Conservation (phyloP, 2,113 vertebrate species). For the Zosterops japonicus region DNA sequence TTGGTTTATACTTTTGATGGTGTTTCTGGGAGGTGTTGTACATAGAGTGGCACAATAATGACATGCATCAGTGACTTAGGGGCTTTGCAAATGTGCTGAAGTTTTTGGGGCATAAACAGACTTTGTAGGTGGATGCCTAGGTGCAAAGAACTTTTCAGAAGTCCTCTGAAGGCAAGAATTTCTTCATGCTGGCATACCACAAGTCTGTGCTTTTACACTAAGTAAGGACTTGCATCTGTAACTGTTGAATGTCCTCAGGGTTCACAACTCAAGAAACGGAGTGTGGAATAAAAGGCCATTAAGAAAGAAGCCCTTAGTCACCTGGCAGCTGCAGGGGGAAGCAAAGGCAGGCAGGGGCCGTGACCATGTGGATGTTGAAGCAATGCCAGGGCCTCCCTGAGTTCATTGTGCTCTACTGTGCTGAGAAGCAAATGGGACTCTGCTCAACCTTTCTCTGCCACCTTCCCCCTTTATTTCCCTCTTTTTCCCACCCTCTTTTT, state of each 20-base stretch:
- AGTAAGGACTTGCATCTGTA: background rate
- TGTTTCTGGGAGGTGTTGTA: background rate
- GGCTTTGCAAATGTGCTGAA: background rate
- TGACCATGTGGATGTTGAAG: background rate
- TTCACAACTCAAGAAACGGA: background rate
- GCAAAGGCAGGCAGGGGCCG: background rate
- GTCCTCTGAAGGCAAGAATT: background rate
- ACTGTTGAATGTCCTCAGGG: background rate
- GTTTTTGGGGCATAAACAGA: background rate
- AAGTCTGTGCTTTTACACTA: background rate
- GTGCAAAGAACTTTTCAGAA: background rate
- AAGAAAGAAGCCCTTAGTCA: background rate
- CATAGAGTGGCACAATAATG: background rate
- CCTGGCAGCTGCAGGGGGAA: rapidly evolving
- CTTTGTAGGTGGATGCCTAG: background rate
- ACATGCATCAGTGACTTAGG: background rate
- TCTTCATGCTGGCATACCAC: background rate
- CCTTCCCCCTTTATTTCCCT: background rate
- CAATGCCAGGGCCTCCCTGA: background rate
- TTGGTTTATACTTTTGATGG: background rate
- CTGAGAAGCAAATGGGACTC: background rate
- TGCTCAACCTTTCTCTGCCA: background rate
- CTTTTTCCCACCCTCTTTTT: background rate
- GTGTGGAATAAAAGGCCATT: background rate
- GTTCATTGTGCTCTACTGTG: background rate